Evolutionary conservation across 2,888 invertebrate genomes (phyloP).

Genomic region (Corythucha ciliata): DNA sequence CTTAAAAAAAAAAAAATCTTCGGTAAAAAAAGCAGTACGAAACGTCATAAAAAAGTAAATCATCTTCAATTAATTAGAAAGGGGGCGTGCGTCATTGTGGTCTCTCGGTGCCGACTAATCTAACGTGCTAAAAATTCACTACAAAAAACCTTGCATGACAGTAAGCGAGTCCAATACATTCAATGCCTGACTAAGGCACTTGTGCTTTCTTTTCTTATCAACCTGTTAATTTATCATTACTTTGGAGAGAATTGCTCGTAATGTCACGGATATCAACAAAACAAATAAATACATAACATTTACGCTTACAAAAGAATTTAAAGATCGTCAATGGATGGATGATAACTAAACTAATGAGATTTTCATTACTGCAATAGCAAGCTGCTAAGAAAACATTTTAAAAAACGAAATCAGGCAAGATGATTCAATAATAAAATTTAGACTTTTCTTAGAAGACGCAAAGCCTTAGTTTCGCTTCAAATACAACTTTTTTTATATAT

Average conservation of each 20-base stretch:
- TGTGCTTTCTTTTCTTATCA: slow-evolving; percentile 36
- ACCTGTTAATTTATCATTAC: slow-evolving; percentile 20
- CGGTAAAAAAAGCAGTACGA: slow-evolving; percentile 2
- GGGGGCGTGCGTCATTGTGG: slow-evolving; percentile 7
- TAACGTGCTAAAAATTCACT: slow-evolving; percentile 22
- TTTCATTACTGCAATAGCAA: no score
- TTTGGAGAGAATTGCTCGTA: slow-evolving; percentile 19
- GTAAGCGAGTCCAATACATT: slow-evolving; percentile 33
- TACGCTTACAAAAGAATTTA: slow-evolving; percentile 24
- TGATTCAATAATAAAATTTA: no score
- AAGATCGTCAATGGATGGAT: slow-evolving; percentile 22
- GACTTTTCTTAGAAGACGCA: no score
- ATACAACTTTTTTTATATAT: no score
- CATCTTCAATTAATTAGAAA: slow-evolving; percentile 6
- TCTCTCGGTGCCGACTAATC: slow-evolving; percentile 14
- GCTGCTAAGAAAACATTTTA: no score
- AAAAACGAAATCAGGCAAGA: no score
- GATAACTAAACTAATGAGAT: slow-evolving; percentile 18
- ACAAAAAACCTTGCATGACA: slow-evolving; percentile 22
- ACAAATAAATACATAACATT: slow-evolving; percentile 24
- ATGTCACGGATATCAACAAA: slow-evolving; percentile 17
- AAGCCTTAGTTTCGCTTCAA: no score
- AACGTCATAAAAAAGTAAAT: slow-evolving; percentile 3
- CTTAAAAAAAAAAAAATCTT: no score
- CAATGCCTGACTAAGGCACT: slow-evolving; percentile 39